phyloP scores from a whole-genome alignment of 2,888 invertebrate species.

The Elysia crispata region DNA sequence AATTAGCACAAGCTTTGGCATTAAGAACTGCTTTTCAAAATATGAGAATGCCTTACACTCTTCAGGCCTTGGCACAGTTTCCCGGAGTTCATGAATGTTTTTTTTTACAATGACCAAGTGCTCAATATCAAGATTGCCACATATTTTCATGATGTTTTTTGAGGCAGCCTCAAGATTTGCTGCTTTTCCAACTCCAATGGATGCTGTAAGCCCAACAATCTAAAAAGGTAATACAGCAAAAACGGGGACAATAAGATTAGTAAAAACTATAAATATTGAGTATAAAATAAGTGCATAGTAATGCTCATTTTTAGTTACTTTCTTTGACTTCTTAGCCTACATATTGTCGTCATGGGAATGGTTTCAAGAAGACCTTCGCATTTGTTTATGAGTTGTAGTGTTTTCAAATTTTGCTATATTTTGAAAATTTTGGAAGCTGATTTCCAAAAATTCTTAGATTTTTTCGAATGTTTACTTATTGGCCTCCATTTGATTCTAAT shows the following conservation, averaged over 20 bases:
- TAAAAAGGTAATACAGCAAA: conserved; percentile 51
- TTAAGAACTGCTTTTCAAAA: no score
- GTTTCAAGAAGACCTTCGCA: no score
- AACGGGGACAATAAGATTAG: background rate
- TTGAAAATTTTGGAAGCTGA: no score
- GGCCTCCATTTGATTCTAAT: no score
- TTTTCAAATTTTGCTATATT: no score
- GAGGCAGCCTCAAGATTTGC: conserved; percentile 62
- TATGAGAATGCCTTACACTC: conserved; percentile 54
- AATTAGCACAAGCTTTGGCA: no score
- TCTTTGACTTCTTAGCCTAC: no score
- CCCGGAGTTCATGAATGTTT: conserved; percentile 56
- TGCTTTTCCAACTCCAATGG: conserved; percentile 71
- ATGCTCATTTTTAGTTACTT: no score
- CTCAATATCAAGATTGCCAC: conserved; percentile 62
- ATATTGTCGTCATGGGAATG: no score
- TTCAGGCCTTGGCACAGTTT: conserved; percentile 57
- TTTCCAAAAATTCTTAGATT: no score
- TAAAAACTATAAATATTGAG: background rate
- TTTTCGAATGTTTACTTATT: no score
- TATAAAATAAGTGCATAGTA: background rate
- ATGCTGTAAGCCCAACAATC: conserved; percentile 76
- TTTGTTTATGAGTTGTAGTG: no score
- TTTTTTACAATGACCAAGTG: conserved; percentile 60
- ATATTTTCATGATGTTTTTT: conserved; percentile 67